phyloP scores from a whole-genome alignment of 2,888 invertebrate species.

The Koerneria pararmatus region DNA sequence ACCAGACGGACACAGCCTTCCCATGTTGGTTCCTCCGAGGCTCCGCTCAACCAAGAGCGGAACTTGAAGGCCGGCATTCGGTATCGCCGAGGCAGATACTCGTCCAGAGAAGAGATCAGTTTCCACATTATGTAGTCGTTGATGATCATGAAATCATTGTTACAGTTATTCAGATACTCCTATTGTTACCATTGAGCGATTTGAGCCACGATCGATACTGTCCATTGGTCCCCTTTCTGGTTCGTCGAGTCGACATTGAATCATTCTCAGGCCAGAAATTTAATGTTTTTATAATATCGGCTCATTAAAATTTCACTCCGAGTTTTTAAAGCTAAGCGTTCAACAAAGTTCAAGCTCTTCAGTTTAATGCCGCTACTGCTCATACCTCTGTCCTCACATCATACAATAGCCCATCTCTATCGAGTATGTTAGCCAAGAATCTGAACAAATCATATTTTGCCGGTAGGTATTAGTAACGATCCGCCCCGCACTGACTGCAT shows the following conservation, averaged over 20 bases:
- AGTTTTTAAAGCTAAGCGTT: too few species aligned
- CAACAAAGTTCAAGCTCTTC: too few species aligned
- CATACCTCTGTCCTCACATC: too few species aligned
- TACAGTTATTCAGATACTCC: not conserved
- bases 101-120: slow-evolving; percentile 38
- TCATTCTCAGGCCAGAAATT: not conserved
- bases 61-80: slow-evolving; percentile 38
- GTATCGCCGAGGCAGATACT: slow-evolving; percentile 41
- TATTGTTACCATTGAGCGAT: not conserved
- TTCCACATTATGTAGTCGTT: slow-evolving; percentile 53
- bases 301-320: too few species aligned
- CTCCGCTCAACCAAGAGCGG: slow-evolving; percentile 34
- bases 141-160: slow-evolving; percentile 32
- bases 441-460: not conserved
- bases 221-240: not conserved
- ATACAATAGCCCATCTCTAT: not conserved
- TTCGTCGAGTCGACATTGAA: not conserved
- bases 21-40: slow-evolving; percentile 36
- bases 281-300: not conserved
- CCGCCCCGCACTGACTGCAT: slow-evolving; percentile 18
- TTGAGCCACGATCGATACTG: not conserved
- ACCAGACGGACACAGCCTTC: slow-evolving; percentile 46
- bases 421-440: too few species aligned
- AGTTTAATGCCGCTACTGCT: too few species aligned
- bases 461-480: slow-evolving; percentile 1